Conservation (phyloP, 2,888 invertebrate genomes). For the Pristionchus exspectatus region DNA sequence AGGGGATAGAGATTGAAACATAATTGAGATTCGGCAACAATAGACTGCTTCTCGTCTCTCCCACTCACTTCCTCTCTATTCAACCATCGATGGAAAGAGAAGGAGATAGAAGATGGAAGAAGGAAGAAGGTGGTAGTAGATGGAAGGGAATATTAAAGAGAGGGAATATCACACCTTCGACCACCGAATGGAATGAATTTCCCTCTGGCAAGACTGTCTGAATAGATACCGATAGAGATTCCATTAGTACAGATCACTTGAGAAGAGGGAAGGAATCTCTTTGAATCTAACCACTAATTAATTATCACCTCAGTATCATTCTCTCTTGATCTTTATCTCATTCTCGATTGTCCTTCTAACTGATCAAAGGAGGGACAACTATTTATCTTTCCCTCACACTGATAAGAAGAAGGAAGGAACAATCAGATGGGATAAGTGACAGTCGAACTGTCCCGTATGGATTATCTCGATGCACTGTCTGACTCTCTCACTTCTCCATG, state of each 20-base stretch:
- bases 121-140: neutral
- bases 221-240: conserved; percentile 18
- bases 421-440: neutral
- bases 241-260: neutral
- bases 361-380: neutral
- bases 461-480: neutral
- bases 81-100: neutral
- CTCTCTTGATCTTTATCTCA: conserved; percentile 17
- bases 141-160: neutral
- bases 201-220: conserved; percentile 18
- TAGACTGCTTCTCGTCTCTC: neutral
- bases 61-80: neutral
- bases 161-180: conserved; percentile 10
- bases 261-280: conserved; percentile 2
- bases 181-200: neutral
- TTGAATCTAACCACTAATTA: conserved; percentile 41
- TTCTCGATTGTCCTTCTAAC: conserved; percentile 31
- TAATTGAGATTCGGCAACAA: conserved; percentile 47
- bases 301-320: conserved; percentile 33
- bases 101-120: neutral
- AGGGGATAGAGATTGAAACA: neutral
- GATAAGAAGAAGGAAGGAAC: conserved; percentile 7
- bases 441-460: neutral
- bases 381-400: conserved; percentile 36
- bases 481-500: too few species aligned